Conservation (phyloP, 2,888 invertebrate genomes). For the Lepidochrysops patricia region DNA sequence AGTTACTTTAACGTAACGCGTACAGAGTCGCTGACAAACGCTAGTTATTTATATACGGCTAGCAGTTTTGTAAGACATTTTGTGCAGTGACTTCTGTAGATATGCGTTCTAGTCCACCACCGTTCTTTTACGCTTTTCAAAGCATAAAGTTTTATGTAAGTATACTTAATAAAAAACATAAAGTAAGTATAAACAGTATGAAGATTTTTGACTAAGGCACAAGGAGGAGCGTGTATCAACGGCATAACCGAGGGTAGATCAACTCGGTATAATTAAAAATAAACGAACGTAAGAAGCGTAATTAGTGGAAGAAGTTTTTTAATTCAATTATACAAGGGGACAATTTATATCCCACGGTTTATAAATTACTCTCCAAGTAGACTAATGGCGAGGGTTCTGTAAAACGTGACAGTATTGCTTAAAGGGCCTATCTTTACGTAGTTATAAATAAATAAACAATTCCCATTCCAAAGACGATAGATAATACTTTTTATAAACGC, state of each 20-base stretch:
- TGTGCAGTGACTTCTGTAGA: too few relatives aligned
- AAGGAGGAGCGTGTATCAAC: background rate
- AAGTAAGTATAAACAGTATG: too few relatives aligned
- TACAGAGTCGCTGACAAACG: too few relatives aligned
- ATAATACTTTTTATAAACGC: background rate
- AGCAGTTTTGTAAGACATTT: too few relatives aligned
- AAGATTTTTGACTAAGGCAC: too few relatives aligned
- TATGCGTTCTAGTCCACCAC: too few relatives aligned
- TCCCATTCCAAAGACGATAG: background rate
- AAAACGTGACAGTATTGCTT: background rate
- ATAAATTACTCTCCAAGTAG: background rate
- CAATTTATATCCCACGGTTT: background rate
- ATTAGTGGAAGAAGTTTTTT: conserved; percentile 9
- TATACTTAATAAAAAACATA: too few relatives aligned
- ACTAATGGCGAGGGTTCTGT: background rate
- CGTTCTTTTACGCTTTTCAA: too few relatives aligned
- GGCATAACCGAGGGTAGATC: background rate
- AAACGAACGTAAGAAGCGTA: conserved; percentile 4
- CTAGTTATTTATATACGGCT: too few relatives aligned
- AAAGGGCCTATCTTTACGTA: background rate
- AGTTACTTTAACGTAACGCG: too few relatives aligned
- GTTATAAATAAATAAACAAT: background rate
- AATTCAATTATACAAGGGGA: conserved; percentile 7
- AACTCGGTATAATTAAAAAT: background rate
- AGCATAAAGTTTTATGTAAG: too few relatives aligned